These are phyloP conservation scores for Pachycephala philippinensis DNA, from an alignment of 2,113 vertebrate genomes.

Conservation along the genomic window DNA sequence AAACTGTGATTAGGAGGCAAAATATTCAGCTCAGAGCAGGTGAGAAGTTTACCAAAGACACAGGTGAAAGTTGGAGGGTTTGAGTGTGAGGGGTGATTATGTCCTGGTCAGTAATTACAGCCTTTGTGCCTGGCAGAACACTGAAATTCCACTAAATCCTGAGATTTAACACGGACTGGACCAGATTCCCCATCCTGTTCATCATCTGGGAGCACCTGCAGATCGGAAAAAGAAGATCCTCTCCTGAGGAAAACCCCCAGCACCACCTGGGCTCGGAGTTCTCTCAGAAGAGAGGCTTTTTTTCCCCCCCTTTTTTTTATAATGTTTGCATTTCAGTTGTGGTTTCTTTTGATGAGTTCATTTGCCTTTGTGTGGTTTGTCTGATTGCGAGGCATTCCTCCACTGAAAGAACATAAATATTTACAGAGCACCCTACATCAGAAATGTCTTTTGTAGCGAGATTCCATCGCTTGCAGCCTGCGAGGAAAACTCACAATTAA, in stretches of 20 bases:
- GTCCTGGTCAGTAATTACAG: background rate
- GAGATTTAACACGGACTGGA: background rate
- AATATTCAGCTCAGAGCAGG: background rate
- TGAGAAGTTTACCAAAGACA: background rate
- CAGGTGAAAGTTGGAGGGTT: background rate
- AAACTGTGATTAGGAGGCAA: background rate
- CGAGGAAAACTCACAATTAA: constrained; percentile 30
- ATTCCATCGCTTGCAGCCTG: constrained; percentile 29
- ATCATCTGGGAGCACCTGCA: constrained; percentile 4
- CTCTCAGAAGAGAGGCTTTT: background rate
- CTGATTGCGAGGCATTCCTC: constrained; percentile 30
- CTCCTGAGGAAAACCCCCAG: background rate
- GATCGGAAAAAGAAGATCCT: background rate
- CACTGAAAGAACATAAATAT: constrained; percentile 46
- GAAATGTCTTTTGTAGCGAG: constrained; percentile 4
- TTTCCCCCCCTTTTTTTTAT: background rate
- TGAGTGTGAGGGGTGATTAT: background rate
- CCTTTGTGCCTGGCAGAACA: background rate
- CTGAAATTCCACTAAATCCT: background rate
- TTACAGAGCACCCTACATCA: constrained; percentile 22
- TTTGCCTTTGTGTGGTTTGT: constrained; percentile 49
- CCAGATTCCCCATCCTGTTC: background rate
- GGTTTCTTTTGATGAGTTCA: constrained; percentile 36
- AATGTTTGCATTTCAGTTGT: background rate
- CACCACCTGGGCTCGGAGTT: background rate